Base-by-base conservation (phyloP, 2,888 invertebrate species). In the Proisotoma minuta region DNA sequence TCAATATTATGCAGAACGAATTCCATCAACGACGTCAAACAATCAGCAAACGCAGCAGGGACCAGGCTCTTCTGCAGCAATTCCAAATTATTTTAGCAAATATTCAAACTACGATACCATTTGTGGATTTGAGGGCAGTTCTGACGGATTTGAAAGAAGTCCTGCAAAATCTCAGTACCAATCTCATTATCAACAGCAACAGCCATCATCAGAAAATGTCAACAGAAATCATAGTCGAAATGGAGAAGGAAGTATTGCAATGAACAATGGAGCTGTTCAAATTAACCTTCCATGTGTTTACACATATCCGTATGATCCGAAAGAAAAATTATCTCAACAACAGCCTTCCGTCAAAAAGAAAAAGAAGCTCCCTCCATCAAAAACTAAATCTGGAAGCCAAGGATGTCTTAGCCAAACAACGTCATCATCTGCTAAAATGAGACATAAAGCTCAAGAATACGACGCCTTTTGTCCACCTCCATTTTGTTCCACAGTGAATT, bases 211-310 rank as follows among this genome's bases (percentile, higher is more conserved):
- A 10, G 15, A 34, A 10, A 34, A 34, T 34, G 15, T 15, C 15
- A 8, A 8, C 34, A 34, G 15, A 15, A 34, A 10, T 5, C 34
- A 34, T 10, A 47, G 10, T 10, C 5, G 5, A 5, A 47, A 47
- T 47, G n/a, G 39, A 50, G 15, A n/a, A 23, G 43, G 50, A 4
- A 28, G 62, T 2, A 34, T 66, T 3, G 43, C 58, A 4, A 40
- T 63, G 10, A 50, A 66, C 18, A 61, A 66, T 29, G 66, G 66
- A 29, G 47, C 29, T 2, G 20, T 66, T 3, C 63, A 63, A 34
- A 53, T 66, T 2, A 60, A 53, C 20, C 59, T 66, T 20, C 66
- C 66, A 28, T 63, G 66, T 56, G 63, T 60, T 2, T 66, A 61
- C 50, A 61, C 54, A 26, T 61, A 61, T 34, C 59, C 61, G 5